Evolutionary conservation across 1,140 invertebrate species (phyloP).

Genomic region (Lysiphlebus fabarum): DNA sequence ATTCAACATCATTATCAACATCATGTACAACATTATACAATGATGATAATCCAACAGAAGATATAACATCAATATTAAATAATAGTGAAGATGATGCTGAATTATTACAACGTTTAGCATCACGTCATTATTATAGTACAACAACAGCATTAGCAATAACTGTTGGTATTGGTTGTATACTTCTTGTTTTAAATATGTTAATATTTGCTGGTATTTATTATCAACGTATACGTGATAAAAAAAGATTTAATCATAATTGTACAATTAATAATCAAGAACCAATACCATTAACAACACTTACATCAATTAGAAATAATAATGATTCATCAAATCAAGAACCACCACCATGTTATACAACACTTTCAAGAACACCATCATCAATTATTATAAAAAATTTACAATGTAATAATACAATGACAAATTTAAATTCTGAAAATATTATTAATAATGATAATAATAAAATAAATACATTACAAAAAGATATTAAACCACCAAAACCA

Average conservation of each 20-base stretch:
- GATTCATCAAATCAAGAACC: slow-evolving; percentile 41
- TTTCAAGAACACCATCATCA: slow-evolving; percentile 45
- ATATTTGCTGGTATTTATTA: slow-evolving; percentile 87
- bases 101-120: slow-evolving; percentile 55
- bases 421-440: slow-evolving; percentile 25
- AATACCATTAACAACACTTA: slow-evolving; percentile 50
- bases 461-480: slow-evolving; percentile 32
- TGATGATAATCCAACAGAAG: slow-evolving; percentile 40
- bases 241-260: slow-evolving; percentile 44
- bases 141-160: slow-evolving; percentile 84
- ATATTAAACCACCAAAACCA: slow-evolving; percentile 49
- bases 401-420: background rate
- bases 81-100: slow-evolving; percentile 55
- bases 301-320: slow-evolving; percentile 30
- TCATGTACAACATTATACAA: slow-evolving; percentile 47
- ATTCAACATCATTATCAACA: slow-evolving; percentile 41
- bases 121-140: slow-evolving; percentile 65
- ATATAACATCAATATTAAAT: slow-evolving; percentile 41
- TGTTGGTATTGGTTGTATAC: slow-evolving; percentile 81
- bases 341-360: slow-evolving; percentile 54
- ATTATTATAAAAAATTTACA: slow-evolving; percentile 24
- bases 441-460: slow-evolving; percentile 31
- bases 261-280: slow-evolving; percentile 40
- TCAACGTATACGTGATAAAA: slow-evolving; percentile 64
- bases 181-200: slow-evolving; percentile 81